These are phyloP conservation scores for Bugula neritina DNA, from an alignment of 2,888 invertebrate species.

Conservation along the genomic window DNA sequence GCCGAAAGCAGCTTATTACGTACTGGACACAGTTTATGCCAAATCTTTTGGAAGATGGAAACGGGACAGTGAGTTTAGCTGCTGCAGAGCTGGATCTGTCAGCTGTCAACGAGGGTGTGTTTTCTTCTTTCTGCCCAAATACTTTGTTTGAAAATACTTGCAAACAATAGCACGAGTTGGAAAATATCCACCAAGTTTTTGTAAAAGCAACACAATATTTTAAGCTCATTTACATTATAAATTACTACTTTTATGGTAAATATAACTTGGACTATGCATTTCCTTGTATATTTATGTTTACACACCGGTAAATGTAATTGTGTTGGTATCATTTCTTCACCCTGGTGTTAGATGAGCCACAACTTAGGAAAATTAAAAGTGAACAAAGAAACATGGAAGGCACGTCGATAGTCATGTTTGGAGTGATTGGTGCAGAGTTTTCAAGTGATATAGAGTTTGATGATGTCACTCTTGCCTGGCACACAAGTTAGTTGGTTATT, in stretches of 20 bases:
- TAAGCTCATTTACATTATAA: too few relatives aligned
- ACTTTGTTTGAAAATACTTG: too few relatives aligned
- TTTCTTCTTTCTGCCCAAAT: background rate
- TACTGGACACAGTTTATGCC: conserved; percentile 94
- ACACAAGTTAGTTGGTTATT: conserved; percentile 70
- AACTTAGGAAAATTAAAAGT: conserved; percentile 1
- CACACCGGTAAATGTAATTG: too few relatives aligned
- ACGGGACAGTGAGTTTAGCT: conserved; percentile 2
- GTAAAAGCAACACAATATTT: too few relatives aligned
- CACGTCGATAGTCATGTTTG: conserved; percentile 89
- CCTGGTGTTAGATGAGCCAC: conserved; percentile 11
- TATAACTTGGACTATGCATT: too few relatives aligned
- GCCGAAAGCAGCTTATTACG: conserved; percentile 85
- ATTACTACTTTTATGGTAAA: too few relatives aligned
- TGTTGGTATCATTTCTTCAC: too few relatives aligned
- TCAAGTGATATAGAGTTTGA: conserved; percentile 79
- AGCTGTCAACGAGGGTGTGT: background rate
- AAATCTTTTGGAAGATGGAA: conserved; percentile 5
- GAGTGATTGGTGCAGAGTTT: conserved; percentile 96
- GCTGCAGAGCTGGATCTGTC: background rate
- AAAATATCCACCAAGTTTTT: too few relatives aligned
- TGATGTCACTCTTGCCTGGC: conserved; percentile 68
- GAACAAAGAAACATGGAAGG: conserved; percentile 78
- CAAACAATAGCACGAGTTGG: too few relatives aligned
- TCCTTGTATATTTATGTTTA: too few relatives aligned